Conservation (phyloP, 2,113 vertebrate species). For the Lepidothrix coronata region DNA sequence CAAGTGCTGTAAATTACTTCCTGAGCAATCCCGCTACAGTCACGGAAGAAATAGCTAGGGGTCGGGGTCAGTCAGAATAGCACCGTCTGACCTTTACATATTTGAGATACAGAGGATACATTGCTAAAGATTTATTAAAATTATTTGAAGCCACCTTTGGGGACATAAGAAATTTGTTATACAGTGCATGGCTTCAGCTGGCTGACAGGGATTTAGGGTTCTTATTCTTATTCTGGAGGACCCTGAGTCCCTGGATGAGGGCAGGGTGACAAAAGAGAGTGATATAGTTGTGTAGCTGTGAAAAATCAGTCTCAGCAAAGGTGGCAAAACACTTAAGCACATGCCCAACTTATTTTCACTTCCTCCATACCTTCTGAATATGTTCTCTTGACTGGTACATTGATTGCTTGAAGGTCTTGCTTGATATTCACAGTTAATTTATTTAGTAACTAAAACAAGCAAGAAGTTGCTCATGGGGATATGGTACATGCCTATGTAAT, state of each 20-base stretch:
- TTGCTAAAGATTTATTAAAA: constrained; percentile 43
- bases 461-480: background rate
- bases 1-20: background rate
- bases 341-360: background rate
- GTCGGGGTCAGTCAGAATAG: constrained; percentile 13
- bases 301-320: constrained; percentile 23
- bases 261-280: constrained; percentile 9
- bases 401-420: background rate
- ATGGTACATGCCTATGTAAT: background rate
- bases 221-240: constrained; percentile 7
- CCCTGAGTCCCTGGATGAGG: background rate
- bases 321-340: background rate
- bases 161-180: background rate
- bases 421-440: constrained; percentile 22
- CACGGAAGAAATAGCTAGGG: background rate
- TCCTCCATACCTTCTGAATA: background rate
- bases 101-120: background rate
- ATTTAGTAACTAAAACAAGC: constrained; percentile 17
- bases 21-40: background rate
- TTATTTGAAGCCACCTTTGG: constrained; percentile 17
- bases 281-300: background rate
- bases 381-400: background rate
- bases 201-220: constrained; percentile 45
- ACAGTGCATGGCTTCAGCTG: background rate
- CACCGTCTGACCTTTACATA: background rate